phyloP scores from a whole-genome alignment of 2,113 vertebrate genomes.

The Gobiocypris rarus region DNA sequence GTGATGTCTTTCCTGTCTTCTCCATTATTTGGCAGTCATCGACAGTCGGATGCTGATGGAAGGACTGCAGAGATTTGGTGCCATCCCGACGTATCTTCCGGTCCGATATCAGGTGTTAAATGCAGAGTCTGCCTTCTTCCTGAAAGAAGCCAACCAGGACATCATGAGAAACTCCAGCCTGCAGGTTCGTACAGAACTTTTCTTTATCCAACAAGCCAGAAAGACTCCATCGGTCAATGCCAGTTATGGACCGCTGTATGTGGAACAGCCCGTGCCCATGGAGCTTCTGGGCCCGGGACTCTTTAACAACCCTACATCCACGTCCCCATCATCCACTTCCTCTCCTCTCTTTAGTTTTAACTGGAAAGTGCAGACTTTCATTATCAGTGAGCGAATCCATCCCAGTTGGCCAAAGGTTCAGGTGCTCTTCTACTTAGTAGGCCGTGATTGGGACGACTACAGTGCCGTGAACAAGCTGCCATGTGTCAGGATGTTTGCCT shows the following conservation, averaged over 20 bases:
- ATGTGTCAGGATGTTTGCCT: slow-evolving; percentile 88
- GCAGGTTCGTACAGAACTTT: slow-evolving; percentile 84
- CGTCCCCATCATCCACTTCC: slow-evolving; percentile 52
- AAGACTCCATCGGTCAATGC: slow-evolving; percentile 82
- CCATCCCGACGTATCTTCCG: slow-evolving; percentile 87
- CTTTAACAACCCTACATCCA: slow-evolving; percentile 65
- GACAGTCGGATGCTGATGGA: slow-evolving; percentile 80
- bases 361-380: slow-evolving; percentile 86
- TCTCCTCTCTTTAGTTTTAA: slow-evolving; percentile 78
- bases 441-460: slow-evolving; percentile 89
- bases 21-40: slow-evolving; percentile 75
- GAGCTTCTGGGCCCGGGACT: slow-evolving; percentile 78
- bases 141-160: slow-evolving; percentile 87
- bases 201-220: slow-evolving; percentile 86
- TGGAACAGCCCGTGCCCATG: slow-evolving; percentile 82
- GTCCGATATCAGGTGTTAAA: slow-evolving; percentile 85
- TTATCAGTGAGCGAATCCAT: slow-evolving; percentile 84
- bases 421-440: slow-evolving; percentile 87
- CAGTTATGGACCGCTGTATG: slow-evolving; percentile 88
- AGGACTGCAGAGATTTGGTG: slow-evolving; percentile 80
- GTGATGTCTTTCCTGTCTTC: slow-evolving; percentile 49
- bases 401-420: slow-evolving; percentile 86
- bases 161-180: slow-evolving; percentile 89
- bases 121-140: slow-evolving; percentile 85
- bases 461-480: slow-evolving; percentile 80